phyloP scores from a whole-genome alignment of 2,888 invertebrate genomes.

The Tuta absoluta region DNA sequence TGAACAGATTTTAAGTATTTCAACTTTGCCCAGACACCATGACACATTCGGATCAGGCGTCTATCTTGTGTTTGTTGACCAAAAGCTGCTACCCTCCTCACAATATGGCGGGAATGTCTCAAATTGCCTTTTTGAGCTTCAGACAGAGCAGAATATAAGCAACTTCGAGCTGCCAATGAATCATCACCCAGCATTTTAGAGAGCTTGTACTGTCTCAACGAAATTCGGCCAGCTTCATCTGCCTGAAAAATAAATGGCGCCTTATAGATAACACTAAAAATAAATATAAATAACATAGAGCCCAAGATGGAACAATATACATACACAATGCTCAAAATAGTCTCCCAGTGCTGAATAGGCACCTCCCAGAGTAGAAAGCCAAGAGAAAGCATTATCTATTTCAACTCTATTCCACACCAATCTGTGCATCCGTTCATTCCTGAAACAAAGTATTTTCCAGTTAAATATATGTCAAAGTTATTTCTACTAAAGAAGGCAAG shows the following conservation, averaged over 20 bases:
- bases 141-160: constrained; percentile 92
- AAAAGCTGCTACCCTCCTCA: constrained; percentile 67
- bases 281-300: background rate
- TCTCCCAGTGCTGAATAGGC: constrained; percentile 98
- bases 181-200: constrained; percentile 92
- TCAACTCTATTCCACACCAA: constrained; percentile 84
- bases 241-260: constrained; percentile 82
- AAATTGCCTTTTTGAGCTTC: constrained; percentile 90
- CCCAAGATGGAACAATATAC: constrained; percentile 44
- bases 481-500: background rate
- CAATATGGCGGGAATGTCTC: constrained; percentile 82
- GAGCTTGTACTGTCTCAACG: constrained; percentile 89
- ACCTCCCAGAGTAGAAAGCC: constrained; percentile 97
- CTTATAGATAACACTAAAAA: background rate
- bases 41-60: constrained; percentile 89
- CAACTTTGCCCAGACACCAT: constrained; percentile 92
- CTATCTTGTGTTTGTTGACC: constrained; percentile 79
- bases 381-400: constrained; percentile 92
- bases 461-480: too few species aligned
- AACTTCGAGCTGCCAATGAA: constrained; percentile 89
- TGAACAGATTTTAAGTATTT: constrained; percentile 73
- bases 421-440: constrained; percentile 69
- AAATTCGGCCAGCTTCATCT: constrained; percentile 93
- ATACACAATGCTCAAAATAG: constrained; percentile 88
- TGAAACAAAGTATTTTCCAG: constrained; percentile 43